Evolutionary conservation across 2,113 vertebrate species (phyloP), one percentile per base, ranked within the genome.

Genomic region (Maccullochella peelii): DNA sequence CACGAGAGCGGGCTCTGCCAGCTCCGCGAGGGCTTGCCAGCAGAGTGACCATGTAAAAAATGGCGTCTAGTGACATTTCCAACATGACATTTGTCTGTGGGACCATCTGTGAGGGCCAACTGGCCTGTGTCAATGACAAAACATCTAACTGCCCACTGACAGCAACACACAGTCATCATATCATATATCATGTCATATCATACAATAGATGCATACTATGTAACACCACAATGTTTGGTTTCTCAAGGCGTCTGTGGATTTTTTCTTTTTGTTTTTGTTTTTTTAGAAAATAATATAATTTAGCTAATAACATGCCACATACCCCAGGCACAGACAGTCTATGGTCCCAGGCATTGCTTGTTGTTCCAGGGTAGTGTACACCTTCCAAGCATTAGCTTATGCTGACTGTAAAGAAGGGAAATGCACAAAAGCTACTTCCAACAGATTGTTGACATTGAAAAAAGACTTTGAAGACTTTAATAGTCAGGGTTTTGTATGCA

Each of bases 51-150:
- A 80, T 79, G 82, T 92, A 86, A 86, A 82, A 84, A 88, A n/a
- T 44, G 79, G 71, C 18, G 71, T 88, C 73, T 84, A 0, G 80
- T 91, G 88, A 93, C 90, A 92, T 92, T 94, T 92, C 77, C 79
- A 89, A 82, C 75, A 57, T 91, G 88, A 93, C 90, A 93, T 93
- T 94, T 92, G 86, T 88, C 85, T 77, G 66, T 55, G 68, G 62
- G 83, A 90, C 90, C 94, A 94, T 91, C 91, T 92, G 89, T 67
- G 81, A 83, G 52, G 42, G 83, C 91, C 89, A 91, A 92, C 82
- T 92, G 92, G 84, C 69, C 77, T 15, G 67, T 57, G 67, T 83
- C 87, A 82, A 58, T 21, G 62, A 76, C 79, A 65, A 75, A 87
- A 63, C 9, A 15, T 36, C 23, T 21, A 7, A 58, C 40, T 62